Evolutionary conservation across 2,113 vertebrate species (phyloP).

Genomic region (Planiliza haematocheilus): DNA sequence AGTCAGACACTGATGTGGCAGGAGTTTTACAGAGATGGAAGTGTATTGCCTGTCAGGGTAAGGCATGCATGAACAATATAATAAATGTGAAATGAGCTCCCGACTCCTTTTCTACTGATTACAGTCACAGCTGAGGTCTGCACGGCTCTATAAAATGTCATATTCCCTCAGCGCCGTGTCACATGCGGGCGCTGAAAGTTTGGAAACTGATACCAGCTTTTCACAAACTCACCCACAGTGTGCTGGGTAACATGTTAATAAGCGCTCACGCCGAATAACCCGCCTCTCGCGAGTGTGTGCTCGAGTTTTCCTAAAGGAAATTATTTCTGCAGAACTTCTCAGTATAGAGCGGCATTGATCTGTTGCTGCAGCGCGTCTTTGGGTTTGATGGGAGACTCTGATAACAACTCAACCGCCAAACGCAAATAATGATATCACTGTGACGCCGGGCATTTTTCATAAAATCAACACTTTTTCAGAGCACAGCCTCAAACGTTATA

Average conservation of each 20-base stretch:
- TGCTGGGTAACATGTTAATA: conserved; percentile 12
- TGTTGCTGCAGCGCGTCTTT: conserved; percentile 28
- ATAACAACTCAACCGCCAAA: conserved; percentile 38
- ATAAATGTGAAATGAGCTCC: conserved; percentile 62
- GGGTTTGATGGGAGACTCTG: conserved; percentile 50
- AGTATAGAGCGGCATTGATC: conserved; percentile 60
- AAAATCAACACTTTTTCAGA: conserved; percentile 36
- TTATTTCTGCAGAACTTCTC: conserved; percentile 52
- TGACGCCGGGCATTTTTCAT: conserved; percentile 16
- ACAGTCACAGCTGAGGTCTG: conserved; percentile 26
- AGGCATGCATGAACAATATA: conserved; percentile 45
- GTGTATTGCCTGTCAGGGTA: conserved; percentile 25
- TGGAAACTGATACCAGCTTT: conserved; percentile 20
- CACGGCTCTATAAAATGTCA: conserved; percentile 35
- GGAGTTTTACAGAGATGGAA: conserved; percentile 40
- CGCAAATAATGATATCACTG: conserved; percentile 47
- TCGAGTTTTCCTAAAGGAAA: conserved; percentile 36
- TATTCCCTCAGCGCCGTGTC: conserved; percentile 17
- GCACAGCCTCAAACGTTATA: conserved; percentile 22
- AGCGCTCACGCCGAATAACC: conserved; percentile 17
- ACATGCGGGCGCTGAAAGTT: conserved; percentile 41
- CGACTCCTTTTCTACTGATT: conserved; percentile 43
- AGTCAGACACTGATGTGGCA: conserved; percentile 57
- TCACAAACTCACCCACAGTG: conserved; percentile 5
- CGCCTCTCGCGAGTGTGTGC: conserved; percentile 11